Percentiles rank a stretch among this genome's conserved stretches.
Conservation (phyloP, 35 echinoderm and acorn worm genomes). For the Lytechinus pictus region DNA sequence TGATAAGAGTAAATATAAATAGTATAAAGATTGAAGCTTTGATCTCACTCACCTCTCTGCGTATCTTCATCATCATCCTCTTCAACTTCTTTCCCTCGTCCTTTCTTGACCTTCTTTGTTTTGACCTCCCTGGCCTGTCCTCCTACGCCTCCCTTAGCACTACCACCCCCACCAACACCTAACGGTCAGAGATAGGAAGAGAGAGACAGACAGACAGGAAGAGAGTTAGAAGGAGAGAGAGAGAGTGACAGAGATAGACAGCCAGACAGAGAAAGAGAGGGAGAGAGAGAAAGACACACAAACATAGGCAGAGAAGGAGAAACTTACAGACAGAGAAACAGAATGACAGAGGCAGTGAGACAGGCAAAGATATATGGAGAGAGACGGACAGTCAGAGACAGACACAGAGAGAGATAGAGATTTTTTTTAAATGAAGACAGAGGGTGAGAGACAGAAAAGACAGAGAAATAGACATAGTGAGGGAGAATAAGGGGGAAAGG, state of each 20-base stretch:
- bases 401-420: too few species aligned
- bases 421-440: too few species aligned
- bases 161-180: constrained; percentile 45
- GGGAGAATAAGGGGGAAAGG: too few species aligned
- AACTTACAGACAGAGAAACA: too few species aligned
- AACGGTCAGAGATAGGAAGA: neutral
- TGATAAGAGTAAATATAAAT: too few species aligned
- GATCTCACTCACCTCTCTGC: neutral
- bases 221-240: neutral
- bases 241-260: neutral
- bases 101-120: constrained; percentile 89
- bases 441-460: too few species aligned
- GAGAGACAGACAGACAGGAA: neutral
- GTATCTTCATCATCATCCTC: constrained; percentile 69
- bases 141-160: constrained; percentile 70
- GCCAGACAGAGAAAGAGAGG: neutral
- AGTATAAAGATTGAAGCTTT: too few species aligned
- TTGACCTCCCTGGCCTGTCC: constrained; percentile 80
- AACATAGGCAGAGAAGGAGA: neutral
- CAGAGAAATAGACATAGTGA: too few species aligned
- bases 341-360: too few species aligned
- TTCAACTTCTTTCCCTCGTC: constrained; percentile 56
- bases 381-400: too few species aligned
- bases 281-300: neutral
- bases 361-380: too few species aligned